Conservation (phyloP, 2,113 vertebrate genomes). For the Pimephales promelas region DNA sequence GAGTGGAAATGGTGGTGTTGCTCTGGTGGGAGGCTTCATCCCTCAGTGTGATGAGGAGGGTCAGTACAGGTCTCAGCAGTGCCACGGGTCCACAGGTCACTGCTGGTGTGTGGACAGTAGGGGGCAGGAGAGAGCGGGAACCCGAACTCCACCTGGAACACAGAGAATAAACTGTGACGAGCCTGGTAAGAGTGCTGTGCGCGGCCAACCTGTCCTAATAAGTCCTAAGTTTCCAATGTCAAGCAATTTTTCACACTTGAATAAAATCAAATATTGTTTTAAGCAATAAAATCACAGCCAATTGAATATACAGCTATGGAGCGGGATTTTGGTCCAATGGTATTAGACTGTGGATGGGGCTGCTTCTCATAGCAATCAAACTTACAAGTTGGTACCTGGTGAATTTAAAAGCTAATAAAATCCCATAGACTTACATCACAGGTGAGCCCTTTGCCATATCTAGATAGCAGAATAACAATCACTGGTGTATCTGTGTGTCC, state of each 20-base stretch:
- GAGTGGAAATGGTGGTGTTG: slow-evolving; percentile 3
- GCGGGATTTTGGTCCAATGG: background rate
- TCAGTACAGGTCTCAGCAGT: slow-evolving; percentile 79
- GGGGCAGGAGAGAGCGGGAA: slow-evolving; percentile 81
- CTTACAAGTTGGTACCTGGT: background rate
- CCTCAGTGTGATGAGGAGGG: slow-evolving; percentile 83
- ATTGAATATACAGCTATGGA: background rate
- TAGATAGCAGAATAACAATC: background rate
- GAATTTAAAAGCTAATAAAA: background rate
- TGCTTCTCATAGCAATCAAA: background rate
- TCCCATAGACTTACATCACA: background rate
- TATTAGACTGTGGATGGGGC: background rate
- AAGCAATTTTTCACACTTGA: background rate
- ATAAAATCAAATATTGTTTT: background rate
- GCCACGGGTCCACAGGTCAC: slow-evolving; percentile 80
- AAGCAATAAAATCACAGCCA: background rate
- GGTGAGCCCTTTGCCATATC: too few relatives aligned
- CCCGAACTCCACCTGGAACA: slow-evolving; percentile 71
- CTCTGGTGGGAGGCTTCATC: slow-evolving; percentile 61
- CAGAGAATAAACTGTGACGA: slow-evolving; percentile 64
- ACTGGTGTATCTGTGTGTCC: background rate
- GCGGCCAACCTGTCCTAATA: background rate
- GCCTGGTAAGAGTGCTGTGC: slow-evolving; percentile 65
- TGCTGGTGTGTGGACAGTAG: slow-evolving; percentile 85
- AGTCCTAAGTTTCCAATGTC: background rate